These are phyloP conservation scores for Troilus luridus DNA, from an alignment of 2,888 invertebrate genomes.

Conservation along the genomic window DNA sequence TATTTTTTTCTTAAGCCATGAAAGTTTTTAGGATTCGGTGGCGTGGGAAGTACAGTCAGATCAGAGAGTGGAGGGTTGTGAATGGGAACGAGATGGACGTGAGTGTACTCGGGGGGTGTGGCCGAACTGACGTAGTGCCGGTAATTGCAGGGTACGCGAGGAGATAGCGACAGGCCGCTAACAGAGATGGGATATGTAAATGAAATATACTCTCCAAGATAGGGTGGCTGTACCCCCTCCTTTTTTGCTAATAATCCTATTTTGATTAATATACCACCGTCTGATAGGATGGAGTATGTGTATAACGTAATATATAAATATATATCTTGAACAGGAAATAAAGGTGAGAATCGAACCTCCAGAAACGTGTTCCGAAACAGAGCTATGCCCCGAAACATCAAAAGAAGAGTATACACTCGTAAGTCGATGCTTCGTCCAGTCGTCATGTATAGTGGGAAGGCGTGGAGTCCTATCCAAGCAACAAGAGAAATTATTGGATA, in stretches of 20 bases:
- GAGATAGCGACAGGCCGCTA: conserved; percentile 59
- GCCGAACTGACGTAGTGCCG: conserved; percentile 63
- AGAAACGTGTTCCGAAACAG: too few relatives aligned
- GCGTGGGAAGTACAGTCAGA: conserved; percentile 57
- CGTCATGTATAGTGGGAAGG: too few relatives aligned
- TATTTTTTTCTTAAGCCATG: not conserved
- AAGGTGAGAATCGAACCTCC: too few relatives aligned
- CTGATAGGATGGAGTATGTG: not conserved
- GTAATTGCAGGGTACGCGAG: conserved; percentile 63
- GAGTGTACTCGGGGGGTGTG: conserved; percentile 53
- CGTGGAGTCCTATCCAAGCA: too few relatives aligned
- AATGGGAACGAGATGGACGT: conserved; percentile 2
- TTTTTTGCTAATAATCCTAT: not conserved
- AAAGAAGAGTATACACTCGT: too few relatives aligned
- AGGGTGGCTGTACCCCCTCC: conserved; percentile 30
- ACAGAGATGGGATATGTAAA: conserved; percentile 64
- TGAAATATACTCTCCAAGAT: conserved; percentile 62
- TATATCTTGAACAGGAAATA: too few relatives aligned
- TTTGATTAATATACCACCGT: conserved; percentile 5
- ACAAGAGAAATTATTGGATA: too few relatives aligned
- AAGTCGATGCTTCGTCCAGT: too few relatives aligned
- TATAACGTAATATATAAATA: too few relatives aligned
- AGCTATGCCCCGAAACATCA: too few relatives aligned
- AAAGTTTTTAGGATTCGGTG: not conserved
- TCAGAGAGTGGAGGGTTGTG: not conserved